Evolutionary conservation across 2,113 vertebrate species (phyloP).

Genomic region (Pelvicachromis taeniatus): DNA sequence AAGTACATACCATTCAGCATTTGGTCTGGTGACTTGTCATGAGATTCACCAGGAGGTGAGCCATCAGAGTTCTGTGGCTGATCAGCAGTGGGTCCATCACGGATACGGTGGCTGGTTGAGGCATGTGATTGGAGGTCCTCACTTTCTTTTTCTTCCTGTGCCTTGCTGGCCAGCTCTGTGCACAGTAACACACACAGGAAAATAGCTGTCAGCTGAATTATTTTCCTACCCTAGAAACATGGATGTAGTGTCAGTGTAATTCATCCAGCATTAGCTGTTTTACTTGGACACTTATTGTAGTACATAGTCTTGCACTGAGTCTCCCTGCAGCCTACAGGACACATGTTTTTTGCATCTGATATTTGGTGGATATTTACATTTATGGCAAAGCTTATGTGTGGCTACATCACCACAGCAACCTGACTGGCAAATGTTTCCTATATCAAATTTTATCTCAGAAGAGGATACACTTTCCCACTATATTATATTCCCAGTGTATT

Average conservation of each 20-base stretch:
- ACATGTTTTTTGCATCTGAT: neutral
- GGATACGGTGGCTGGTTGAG: slow-evolving; percentile 4
- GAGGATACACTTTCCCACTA: neutral
- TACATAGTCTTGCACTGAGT: too few relatives aligned
- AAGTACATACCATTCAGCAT: slow-evolving; percentile 50
- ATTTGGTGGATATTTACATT: neutral
- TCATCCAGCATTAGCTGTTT: too few relatives aligned
- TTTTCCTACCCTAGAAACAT: too few relatives aligned
- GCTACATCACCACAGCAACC: neutral
- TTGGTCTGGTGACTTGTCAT: slow-evolving; percentile 1
- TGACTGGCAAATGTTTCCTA: neutral
- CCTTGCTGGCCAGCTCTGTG: slow-evolving; percentile 61
- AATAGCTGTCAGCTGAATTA: neutral
- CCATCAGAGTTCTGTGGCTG: slow-evolving; percentile 19
- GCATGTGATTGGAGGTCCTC: neutral
- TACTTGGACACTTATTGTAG: too few relatives aligned
- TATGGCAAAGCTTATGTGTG: neutral
- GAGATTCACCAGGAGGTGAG: neutral
- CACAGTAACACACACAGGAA: neutral
- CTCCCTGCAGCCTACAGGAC: too few relatives aligned
- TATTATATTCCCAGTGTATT: neutral
- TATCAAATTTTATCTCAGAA: neutral
- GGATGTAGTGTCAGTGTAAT: too few relatives aligned
- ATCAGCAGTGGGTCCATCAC: neutral
- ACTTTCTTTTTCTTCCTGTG: slow-evolving; percentile 26